Evolutionary conservation across 2,797 vertebrate species (phyloP).

Genomic region (Chelon auratus): DNA sequence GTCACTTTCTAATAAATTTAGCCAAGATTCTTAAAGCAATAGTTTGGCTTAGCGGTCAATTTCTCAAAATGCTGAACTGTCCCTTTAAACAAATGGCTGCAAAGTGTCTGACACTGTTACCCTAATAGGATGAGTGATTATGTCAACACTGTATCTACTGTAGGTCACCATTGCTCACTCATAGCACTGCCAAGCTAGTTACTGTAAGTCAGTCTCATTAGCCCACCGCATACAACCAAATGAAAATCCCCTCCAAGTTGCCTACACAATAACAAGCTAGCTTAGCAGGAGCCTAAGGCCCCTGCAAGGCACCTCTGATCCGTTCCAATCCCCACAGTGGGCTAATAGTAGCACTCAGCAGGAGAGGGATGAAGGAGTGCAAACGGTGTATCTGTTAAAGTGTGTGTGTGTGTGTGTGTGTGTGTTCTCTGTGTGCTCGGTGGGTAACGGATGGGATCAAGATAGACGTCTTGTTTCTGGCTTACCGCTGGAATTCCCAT

Average conservation of each 20-base stretch:
- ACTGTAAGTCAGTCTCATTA: conserved; percentile 56
- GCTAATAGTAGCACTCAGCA: conserved; percentile 70
- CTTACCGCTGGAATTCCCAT: conserved; percentile 22
- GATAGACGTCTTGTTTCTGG: conserved; percentile 28
- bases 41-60: neutral
- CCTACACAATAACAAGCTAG: conserved; percentile 57
- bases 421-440: neutral
- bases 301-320: conserved; percentile 74
- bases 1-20: neutral
- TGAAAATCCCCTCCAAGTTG: conserved; percentile 54
- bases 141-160: conserved; percentile 25
- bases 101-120: neutral
- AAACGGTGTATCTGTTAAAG: conserved; percentile 25
- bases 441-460: conserved; percentile 11
- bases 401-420: conserved; percentile 2
- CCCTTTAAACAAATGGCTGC: no score
- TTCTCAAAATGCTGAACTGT: neutral
- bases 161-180: conserved; percentile 31
- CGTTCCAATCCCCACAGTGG: conserved; percentile 59
- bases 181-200: conserved; percentile 35
- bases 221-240: conserved; percentile 21
- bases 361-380: conserved; percentile 48
- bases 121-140: conserved; percentile 22
- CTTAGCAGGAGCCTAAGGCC: conserved; percentile 59
- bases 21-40: neutral